phyloP scores from a whole-genome alignment of 2,888 invertebrate species.

The Oxystoma pomonae region DNA sequence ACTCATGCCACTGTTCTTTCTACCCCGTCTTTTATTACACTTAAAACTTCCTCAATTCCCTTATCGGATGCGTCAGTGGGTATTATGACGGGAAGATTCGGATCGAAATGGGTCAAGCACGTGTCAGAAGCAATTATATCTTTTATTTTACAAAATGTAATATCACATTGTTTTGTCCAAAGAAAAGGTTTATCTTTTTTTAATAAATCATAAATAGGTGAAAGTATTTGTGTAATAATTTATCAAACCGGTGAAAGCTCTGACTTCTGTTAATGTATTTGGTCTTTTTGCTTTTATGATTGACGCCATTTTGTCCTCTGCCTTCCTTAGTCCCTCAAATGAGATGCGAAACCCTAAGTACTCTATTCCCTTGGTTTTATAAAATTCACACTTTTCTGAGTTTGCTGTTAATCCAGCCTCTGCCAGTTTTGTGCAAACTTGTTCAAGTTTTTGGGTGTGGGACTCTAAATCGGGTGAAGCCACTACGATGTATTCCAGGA shows the following conservation, averaged over 20 bases:
- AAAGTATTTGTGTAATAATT: conserved; percentile 4
- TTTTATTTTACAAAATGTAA: background rate
- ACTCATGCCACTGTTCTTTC: background rate
- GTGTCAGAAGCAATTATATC: background rate
- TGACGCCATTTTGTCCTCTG: background rate
- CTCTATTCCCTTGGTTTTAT: conserved; percentile 15
- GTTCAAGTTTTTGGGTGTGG: background rate
- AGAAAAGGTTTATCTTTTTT: background rate
- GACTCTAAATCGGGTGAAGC: too few relatives aligned
- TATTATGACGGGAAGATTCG: background rate
- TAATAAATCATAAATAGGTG: background rate
- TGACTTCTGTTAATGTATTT: background rate
- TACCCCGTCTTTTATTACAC: background rate
- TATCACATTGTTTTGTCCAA: background rate
- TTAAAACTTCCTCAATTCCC: background rate
- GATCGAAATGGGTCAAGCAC: background rate
- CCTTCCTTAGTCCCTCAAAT: background rate
- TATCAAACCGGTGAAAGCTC: background rate
- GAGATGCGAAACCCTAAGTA: background rate
- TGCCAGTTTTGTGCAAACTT: conserved; percentile 22
- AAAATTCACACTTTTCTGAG: background rate
- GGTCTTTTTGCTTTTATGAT: background rate
- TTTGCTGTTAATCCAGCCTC: background rate
- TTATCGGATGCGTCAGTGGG: conserved; percentile 7
- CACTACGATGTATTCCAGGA: background rate